Evolutionary conservation across 2,797 vertebrate species (phyloP), one percentile per base, ranked within the genome.

Genomic region (Buphagus erythrorhynchus): DNA sequence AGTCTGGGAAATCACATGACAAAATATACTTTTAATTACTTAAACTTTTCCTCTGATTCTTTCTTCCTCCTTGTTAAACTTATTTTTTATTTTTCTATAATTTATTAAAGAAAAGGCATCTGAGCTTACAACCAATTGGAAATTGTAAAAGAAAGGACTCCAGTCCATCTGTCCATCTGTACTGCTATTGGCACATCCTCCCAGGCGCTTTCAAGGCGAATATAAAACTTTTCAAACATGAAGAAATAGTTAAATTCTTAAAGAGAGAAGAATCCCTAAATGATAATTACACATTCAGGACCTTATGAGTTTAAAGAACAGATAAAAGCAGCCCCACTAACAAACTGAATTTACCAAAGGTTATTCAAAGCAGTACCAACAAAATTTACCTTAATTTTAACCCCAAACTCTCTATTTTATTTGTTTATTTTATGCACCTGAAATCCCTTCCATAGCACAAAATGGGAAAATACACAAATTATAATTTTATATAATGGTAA

Each of bases 131-230:
- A 71, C 8, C 3, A 14, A 45, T 5, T 19, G 9, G 31, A 72
- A 81, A 52, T n/a, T 55, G 28, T 33, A 83, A 42, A 18, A 65
- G 57, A 51, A 90, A 72, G 22, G 31, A 42, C 54, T 73, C 28
- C n/a, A 63, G 15, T 49, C 51, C 51, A 18, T 33, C 28, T 48
- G 35, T 40, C 18, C 25, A 54, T 84, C 58, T 81, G 54, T 58
- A 26, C 42, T 54, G 35, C 31, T 54, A 33, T 62, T 69, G 48
- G 42, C 52, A 82, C 25, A 63, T 51, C 28, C 43, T 40, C 31
- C 48, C 21, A 38, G 24, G 29, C 0, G 0, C 26, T 46, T 85
- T 68, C 65, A 83, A 71, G 14, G 45, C 0, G 0, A 82, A 46
- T 9, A 25, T 31, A 61, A 84, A 80, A 52, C 20, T 68, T 76